Conservation (phyloP, 2,113 vertebrate genomes). For the Phalacrocorax pelagicus region DNA sequence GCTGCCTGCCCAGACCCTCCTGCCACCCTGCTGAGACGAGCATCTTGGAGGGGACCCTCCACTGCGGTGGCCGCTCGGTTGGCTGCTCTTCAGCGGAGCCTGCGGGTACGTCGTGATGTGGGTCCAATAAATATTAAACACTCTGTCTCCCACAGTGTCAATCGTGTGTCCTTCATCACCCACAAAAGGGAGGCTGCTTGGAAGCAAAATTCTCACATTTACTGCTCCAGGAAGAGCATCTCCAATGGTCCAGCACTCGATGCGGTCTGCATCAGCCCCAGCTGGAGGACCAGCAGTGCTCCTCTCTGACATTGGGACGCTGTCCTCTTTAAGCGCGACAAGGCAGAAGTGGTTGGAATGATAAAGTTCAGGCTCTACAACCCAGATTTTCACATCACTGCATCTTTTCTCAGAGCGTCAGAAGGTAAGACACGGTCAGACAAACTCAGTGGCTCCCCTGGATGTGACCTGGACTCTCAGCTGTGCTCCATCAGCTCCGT, state of each 20-base stretch:
- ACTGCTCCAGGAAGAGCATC: neutral
- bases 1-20: neutral
- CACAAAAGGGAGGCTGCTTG: neutral
- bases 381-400: neutral
- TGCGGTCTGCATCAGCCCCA: neutral
- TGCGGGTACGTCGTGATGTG: fast-evolving
- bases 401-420: neutral
- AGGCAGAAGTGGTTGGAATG: neutral
- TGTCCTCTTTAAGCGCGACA: neutral
- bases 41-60: fast-evolving
- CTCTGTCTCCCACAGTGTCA: fast-evolving
- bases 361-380: neutral
- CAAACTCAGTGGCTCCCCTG: neutral
- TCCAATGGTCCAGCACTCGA: neutral
- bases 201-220: neutral
- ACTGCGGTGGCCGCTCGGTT: neutral
- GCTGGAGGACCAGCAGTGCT: neutral
- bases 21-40: too few relatives aligned
- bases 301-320: neutral
- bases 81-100: neutral
- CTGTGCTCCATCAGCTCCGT: neutral
- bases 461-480: neutral
- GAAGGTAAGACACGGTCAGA: neutral
- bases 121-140: neutral
- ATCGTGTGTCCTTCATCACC: neutral